Conservation (phyloP, 1,140 invertebrate genomes). For the Drosophila ercepeae region DNA sequence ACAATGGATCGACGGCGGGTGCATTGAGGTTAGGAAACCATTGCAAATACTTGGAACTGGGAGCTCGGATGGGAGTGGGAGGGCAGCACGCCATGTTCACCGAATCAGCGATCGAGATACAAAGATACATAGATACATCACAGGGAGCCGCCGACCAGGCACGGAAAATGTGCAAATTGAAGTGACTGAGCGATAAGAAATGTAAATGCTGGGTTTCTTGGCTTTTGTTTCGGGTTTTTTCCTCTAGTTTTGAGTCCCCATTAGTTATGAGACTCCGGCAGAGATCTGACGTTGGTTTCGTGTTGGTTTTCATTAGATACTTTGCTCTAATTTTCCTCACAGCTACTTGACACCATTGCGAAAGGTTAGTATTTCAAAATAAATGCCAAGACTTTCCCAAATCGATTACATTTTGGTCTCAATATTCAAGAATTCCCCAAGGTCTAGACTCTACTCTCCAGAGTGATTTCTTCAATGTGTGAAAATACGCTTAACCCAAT, state of each 20-base stretch:
- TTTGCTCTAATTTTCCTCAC: constrained; percentile 58
- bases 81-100: constrained; percentile 59
- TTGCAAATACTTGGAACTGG: constrained; percentile 43
- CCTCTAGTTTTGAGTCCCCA: too few species aligned
- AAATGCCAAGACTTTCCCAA: not conserved
- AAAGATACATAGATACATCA: constrained; percentile 34
- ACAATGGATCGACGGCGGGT: constrained; percentile 29
- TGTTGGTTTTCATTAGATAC: constrained; percentile 62
- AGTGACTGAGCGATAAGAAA: constrained; percentile 63
- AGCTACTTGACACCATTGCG: constrained; percentile 30
- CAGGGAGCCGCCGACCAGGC: constrained; percentile 41
- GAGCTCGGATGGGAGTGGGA: constrained; percentile 56
- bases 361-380: not conserved
- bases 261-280: constrained; percentile 17
- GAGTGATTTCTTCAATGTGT: not conserved
- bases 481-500: constrained; percentile 8
- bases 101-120: constrained; percentile 36
- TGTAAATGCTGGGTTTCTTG: constrained; percentile 48
- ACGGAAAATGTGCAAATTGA: constrained; percentile 66
- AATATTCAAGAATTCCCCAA: constrained; percentile 27
- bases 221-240: constrained; percentile 4
- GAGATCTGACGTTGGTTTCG: constrained; percentile 25
- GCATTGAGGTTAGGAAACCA: constrained; percentile 76
- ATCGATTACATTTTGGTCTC: not conserved
- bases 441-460: constrained; percentile 1